phyloP scores from a whole-genome alignment of 1,140 invertebrate genomes.

The Megalonaias nervosa region DNA sequence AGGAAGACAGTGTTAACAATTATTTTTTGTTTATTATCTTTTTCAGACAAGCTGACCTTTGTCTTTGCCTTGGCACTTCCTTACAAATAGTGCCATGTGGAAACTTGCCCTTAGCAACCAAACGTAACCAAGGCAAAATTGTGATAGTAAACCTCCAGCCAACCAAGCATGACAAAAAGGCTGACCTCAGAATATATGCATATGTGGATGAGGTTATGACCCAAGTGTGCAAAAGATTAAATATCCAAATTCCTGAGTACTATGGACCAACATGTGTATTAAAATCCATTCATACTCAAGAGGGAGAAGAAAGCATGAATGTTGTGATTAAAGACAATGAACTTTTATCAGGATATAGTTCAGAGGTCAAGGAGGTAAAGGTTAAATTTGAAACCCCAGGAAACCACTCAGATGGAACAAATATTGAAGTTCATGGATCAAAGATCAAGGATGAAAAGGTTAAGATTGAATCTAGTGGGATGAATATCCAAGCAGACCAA shows the following conservation, averaged over 20 bases:
- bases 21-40: not conserved
- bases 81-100: slow-evolving; percentile 98
- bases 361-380: slow-evolving; percentile 1
- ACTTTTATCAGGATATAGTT: slow-evolving; percentile 11
- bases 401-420: no score
- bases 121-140: slow-evolving; percentile 90
- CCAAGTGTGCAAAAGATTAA: slow-evolving; percentile 74
- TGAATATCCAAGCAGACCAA: no score
- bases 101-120: slow-evolving; percentile 90
- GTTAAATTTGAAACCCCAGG: no score
- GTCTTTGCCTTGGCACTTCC: slow-evolving; percentile 95
- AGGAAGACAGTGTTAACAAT: no score
- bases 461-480: no score
- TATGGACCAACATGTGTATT: slow-evolving; percentile 40
- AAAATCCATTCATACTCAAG: slow-evolving; percentile 51
- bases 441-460: no score
- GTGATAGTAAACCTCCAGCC: slow-evolving; percentile 97
- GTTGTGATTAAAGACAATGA: slow-evolving; percentile 36
- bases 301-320: slow-evolving; percentile 37
- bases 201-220: slow-evolving; percentile 91
- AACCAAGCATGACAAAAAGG: slow-evolving; percentile 97
- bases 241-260: slow-evolving; percentile 55
- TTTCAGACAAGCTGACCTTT: slow-evolving; percentile 88
- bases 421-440: no score
- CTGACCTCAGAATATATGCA: slow-evolving; percentile 89